phyloP scores from a whole-genome alignment of 2,113 vertebrate species.

The Saguinus midas region DNA sequence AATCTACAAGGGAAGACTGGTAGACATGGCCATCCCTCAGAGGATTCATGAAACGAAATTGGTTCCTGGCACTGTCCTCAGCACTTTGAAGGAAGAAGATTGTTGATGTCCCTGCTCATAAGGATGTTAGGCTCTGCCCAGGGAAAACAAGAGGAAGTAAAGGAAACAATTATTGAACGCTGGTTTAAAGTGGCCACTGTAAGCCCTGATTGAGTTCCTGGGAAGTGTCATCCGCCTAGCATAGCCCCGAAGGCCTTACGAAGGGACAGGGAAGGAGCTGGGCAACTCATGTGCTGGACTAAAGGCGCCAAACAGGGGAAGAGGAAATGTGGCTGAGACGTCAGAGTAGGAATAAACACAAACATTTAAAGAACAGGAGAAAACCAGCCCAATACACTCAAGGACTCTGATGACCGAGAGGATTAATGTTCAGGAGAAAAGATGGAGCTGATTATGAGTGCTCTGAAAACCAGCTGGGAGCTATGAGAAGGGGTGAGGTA shows the following conservation, averaged over 20 bases:
- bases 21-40: fast-evolving
- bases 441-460: background rate
- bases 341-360: background rate
- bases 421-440: background rate
- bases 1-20: background rate
- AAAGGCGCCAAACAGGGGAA: fast-evolving
- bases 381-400: background rate
- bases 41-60: background rate
- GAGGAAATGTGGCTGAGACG: fast-evolving
- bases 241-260: background rate
- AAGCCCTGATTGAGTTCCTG: background rate
- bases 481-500: background rate
- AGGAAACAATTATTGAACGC: background rate
- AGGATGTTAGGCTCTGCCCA: background rate
- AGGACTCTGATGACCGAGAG: background rate
- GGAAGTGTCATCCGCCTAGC: too few relatives aligned
- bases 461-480: background rate
- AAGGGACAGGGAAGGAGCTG: fast-evolving
- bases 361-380: background rate
- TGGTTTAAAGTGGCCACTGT: fast-evolving
- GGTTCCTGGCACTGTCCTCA: background rate
- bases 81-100: background rate
- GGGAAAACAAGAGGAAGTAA: background rate
- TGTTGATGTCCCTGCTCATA: background rate
- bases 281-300: background rate